Evolutionary conservation across 2,797 vertebrate species (phyloP), one percentile per base, ranked within the genome.

Genomic region (Coluber constrictor): DNA sequence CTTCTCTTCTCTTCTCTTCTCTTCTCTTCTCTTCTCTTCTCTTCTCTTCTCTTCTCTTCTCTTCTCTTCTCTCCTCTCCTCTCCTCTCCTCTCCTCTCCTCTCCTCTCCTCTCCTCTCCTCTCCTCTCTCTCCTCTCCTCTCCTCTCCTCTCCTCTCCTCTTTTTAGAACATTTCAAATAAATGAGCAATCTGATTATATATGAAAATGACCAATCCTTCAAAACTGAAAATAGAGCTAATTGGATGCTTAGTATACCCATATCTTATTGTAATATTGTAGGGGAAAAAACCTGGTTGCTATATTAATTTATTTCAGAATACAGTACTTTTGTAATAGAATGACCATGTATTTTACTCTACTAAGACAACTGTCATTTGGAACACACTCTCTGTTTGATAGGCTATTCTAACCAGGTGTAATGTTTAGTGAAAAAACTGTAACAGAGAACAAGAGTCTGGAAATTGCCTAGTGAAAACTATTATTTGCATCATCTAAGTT

Each of bases 111-210:
- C 27, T 29, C 4, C 61, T 2, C 60, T 29, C 61, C 1, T 27
- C 13, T 5, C 61, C 5, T 11, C 4, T 1, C 61, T 1, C 27
- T n/a, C 1, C 61, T 1, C 11, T n/a, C 3, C 61, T 0, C 27
- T 29, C 4, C 61, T 2, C 27, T n/a, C 5, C 63, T 7, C 63
- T 7, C 1, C 5, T 8, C 37, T 11, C 20, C 7, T 32, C 43
- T 5, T n/a, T 74, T 23, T 23, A 55, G 57, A 15, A 18, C 23
- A 43, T 37, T 56, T 83, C 55, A 43, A 60, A 86, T 4, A 5
- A 86, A 63, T 54, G 3, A 32, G 51, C 20, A 16, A 63, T 87
- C 8, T 87, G 56, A n/a, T 37, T n/a, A 37, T 61, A n/a, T 63
- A 20, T 1, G 20, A 43, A 83, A 16, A 83, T 51, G 37, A 2